A percentile compares a stretch with the other conserved stretches of the same genome.
Conservation (phyloP, 2,888 invertebrate species). For the Nymphalis c-album region DNA sequence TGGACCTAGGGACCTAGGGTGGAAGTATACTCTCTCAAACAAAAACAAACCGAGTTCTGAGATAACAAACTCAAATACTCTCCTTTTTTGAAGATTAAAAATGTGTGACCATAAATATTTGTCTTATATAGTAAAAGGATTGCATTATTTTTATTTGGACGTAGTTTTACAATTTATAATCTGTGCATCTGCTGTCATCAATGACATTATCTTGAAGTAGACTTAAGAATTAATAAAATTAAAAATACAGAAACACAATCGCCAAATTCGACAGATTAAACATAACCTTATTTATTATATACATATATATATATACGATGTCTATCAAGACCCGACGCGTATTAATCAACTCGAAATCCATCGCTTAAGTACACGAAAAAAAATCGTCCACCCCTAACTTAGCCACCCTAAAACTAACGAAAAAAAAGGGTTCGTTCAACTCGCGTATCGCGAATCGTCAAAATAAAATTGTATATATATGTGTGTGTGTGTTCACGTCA, state of each 20-base stretch:
- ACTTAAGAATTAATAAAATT: neutral
- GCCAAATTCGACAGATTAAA: neutral
- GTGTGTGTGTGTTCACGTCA: constrained; percentile 5
- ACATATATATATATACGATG: neutral
- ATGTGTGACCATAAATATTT: no score
- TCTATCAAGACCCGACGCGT: neutral
- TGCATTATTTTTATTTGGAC: no score
- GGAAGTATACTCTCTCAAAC: no score
- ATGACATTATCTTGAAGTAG: no score
- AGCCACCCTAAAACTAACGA: constrained; percentile 34
- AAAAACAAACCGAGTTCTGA: no score
- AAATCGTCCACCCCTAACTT: constrained; percentile 22
- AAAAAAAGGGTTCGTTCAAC: constrained; percentile 33
- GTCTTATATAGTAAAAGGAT: no score
- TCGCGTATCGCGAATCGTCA: constrained; percentile 11
- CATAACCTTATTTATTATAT: no score
- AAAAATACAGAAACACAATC: neutral
- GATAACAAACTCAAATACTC: no score
- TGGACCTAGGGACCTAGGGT: no score
- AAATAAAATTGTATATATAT: neutral
- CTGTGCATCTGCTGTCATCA: no score
- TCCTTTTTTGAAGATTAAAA: no score
- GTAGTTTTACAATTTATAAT: no score
- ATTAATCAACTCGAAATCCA: constrained; percentile 8
- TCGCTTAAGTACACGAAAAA: constrained; percentile 4